Conservation (phyloP, 2,113 vertebrate species). For the Actenoides hombroni region DNA sequence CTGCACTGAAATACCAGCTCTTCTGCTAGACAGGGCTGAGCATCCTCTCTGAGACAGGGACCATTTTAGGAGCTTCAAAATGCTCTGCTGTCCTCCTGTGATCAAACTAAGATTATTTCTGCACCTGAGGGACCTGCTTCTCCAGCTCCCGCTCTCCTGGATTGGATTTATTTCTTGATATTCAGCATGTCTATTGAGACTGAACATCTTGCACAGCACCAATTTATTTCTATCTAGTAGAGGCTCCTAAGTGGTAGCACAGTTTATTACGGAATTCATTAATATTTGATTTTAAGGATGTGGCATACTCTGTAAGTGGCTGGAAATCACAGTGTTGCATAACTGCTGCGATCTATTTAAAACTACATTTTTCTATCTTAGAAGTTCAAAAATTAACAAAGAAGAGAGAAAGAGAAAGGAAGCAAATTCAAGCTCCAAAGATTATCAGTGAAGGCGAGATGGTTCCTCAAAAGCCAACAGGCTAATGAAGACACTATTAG, state of each 20-base stretch:
- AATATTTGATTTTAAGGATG: slow-evolving; percentile 38
- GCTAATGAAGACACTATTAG: neutral
- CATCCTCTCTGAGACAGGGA: neutral
- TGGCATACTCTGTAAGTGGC: neutral
- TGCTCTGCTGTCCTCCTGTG: neutral
- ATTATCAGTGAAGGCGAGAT: neutral
- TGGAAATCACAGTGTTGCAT: slow-evolving; percentile 13
- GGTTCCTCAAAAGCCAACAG: neutral
- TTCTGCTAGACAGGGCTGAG: neutral
- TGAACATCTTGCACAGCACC: neutral
- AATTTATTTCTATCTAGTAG: slow-evolving; percentile 24
- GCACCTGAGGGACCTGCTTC: neutral
- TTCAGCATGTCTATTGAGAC: neutral
- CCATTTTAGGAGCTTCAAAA: neutral
- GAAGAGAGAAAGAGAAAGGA: neutral
- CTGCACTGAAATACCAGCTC: neutral
- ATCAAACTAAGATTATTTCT: neutral
- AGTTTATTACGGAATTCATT: slow-evolving; percentile 14
- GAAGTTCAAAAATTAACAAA: slow-evolving; percentile 1
- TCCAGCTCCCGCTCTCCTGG: neutral
- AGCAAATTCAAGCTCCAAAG: neutral
- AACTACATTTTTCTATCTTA: neutral
- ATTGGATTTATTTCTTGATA: neutral
- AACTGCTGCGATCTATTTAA: slow-evolving; percentile 28
- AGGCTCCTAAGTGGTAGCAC: neutral